These are phyloP conservation scores for Astyanax mexicanus DNA, from an alignment of 2,797 vertebrate species.

Conservation along the genomic window DNA sequence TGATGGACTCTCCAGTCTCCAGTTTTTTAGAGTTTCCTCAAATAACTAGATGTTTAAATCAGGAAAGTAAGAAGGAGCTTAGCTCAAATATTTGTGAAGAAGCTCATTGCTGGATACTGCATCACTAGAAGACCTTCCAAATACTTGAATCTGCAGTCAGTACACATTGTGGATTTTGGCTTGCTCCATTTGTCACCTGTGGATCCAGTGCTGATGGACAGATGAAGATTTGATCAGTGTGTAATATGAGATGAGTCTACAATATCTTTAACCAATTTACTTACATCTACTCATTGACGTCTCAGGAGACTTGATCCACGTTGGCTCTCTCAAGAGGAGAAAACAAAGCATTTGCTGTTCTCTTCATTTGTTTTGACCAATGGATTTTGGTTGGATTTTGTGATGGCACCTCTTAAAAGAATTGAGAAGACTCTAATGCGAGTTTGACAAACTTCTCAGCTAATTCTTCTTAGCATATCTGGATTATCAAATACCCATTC, in stretches of 20 bases:
- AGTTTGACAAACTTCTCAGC: not conserved
- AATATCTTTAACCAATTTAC: no score
- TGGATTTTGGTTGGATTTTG: not conserved
- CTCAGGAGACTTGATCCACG: no score
- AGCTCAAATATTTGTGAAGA: no score
- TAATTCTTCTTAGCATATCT: not conserved
- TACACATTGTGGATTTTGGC: not conserved
- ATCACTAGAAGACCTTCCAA: not conserved
- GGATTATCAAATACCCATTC: not conserved
- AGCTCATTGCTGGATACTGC: no score
- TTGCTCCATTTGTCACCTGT: not conserved
- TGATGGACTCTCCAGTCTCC: not conserved
- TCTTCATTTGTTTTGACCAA: slow-evolving; percentile 31
- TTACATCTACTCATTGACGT: no score
- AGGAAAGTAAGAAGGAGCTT: not conserved
- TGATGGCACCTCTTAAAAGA: not conserved
- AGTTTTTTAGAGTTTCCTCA: not conserved
- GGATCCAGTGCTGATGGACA: not conserved
- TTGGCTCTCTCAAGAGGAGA: no score
- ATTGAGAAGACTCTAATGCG: not conserved
- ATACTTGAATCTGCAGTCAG: no score
- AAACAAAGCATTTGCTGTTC: no score
- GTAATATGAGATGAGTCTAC: no score
- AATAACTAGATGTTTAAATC: not conserved
- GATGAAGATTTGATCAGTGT: not conserved